phyloP scores from a whole-genome alignment of 2,888 invertebrate species.

The Pseudococcus jackbeardsleyi region DNA sequence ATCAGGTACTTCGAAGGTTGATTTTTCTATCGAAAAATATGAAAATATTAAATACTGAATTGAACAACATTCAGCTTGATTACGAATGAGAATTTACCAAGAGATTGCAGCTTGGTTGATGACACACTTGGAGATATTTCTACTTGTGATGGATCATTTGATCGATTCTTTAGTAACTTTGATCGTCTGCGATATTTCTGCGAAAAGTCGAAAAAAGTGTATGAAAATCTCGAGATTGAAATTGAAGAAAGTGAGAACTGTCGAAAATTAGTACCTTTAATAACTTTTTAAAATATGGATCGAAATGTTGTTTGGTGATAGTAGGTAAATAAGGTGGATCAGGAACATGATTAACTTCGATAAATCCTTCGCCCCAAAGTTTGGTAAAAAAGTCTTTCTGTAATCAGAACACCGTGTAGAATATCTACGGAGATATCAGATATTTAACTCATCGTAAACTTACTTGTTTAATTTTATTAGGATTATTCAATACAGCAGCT shows the following conservation, averaged over 20 bases:
- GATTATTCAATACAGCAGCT: slow-evolving; percentile 96
- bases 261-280: slow-evolving; percentile 70
- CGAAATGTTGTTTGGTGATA: slow-evolving; percentile 87
- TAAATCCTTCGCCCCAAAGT: slow-evolving; percentile 97
- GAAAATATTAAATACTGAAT: slow-evolving; percentile 53
- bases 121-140: slow-evolving; percentile 46
- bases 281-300: slow-evolving; percentile 86
- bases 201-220: not conserved
- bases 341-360: slow-evolving; percentile 83
- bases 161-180: slow-evolving; percentile 55
- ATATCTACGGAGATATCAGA: not conserved
- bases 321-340: slow-evolving; percentile 87
- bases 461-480: slow-evolving; percentile 88
- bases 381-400: slow-evolving; percentile 89
- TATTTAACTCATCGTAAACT: slow-evolving; percentile 69
- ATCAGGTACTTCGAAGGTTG: slow-evolving; percentile 77
- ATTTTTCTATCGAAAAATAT: slow-evolving; percentile 70
- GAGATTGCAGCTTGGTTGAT: slow-evolving; percentile 17
- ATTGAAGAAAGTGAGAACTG: not conserved
- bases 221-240: not conserved
- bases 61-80: not conserved
- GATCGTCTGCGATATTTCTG: slow-evolving; percentile 48
- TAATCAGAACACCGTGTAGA: slow-evolving; percentile 65
- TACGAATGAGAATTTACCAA: slow-evolving; percentile 15
- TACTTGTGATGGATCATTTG: slow-evolving; percentile 38